A percentile compares a stretch with the other conserved stretches of the same genome.
phyloP scores from a whole-genome alignment of 2,888 invertebrate genomes.

The Aporophyla lueneburgensis region DNA sequence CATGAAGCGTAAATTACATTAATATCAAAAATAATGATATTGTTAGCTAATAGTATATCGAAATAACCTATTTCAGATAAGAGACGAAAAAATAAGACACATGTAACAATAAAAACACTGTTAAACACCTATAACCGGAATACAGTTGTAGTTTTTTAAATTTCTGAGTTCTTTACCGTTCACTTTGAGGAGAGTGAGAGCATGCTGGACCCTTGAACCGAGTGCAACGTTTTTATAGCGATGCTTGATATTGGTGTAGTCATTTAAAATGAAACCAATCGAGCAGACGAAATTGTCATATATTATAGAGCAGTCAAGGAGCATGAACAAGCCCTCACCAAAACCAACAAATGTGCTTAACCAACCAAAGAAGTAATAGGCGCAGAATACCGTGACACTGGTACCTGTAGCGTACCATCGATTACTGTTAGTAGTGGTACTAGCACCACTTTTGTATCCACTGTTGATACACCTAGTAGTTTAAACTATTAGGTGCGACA shows the following conservation, averaged over 20 bases:
- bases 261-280: constrained; percentile 24
- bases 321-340: fast-evolving
- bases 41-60: not conserved
- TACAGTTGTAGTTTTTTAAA: constrained; percentile 23
- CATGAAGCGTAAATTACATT: constrained; percentile 37
- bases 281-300: not conserved
- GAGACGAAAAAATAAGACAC: not conserved
- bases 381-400: not conserved
- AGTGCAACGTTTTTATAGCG: constrained; percentile 2
- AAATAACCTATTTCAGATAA: not conserved
- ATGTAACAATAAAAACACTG: not conserved
- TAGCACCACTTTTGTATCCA: too few relatives aligned
- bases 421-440: too few relatives aligned
- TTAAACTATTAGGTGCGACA: too few relatives aligned
- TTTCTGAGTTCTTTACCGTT: constrained; percentile 18
- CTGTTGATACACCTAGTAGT: too few relatives aligned
- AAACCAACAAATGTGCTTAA: not conserved
- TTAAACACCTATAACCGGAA: constrained; percentile 24
- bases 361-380: not conserved
- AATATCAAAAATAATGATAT: constrained; percentile 10
- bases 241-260: constrained; percentile 24
- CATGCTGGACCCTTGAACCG: constrained; percentile 28
- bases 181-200: constrained; percentile 33
- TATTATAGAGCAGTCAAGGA: not conserved
- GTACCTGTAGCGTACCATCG: too few relatives aligned